Evolutionary conservation across 2,888 invertebrate species (phyloP).

Genomic region (Drosophila diplacantha): DNA sequence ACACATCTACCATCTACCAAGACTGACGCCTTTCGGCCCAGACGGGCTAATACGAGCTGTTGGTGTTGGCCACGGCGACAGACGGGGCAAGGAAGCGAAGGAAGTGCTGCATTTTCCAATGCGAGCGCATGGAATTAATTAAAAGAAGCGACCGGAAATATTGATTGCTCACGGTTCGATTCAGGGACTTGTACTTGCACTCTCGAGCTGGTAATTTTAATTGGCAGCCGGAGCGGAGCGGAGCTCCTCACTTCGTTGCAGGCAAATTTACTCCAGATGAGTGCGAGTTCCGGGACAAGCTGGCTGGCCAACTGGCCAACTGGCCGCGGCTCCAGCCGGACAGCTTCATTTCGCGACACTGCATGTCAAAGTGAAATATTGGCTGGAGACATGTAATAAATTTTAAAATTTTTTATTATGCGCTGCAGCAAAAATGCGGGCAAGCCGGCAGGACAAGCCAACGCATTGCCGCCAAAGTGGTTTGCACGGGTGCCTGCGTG

Average conservation of each 20-base stretch:
- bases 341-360: conserved; percentile 76
- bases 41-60: conserved; percentile 39
- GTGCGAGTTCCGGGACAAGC: background rate
- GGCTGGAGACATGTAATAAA: conserved; percentile 77
- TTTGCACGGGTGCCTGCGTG: conserved; percentile 71
- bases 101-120: conserved; percentile 45
- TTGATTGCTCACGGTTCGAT: conserved; percentile 50
- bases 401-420: conserved; percentile 69
- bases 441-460: conserved; percentile 42
- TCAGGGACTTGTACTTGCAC: conserved; percentile 29
- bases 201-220: conserved; percentile 56
- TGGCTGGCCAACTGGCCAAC: conserved; percentile 33
- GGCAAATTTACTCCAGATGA: conserved; percentile 55
- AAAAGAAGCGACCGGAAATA: conserved; percentile 59
- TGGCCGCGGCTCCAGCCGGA: conserved; percentile 68
- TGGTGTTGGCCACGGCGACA: conserved; percentile 9
- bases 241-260: conserved; percentile 51
- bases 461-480: conserved; percentile 67
- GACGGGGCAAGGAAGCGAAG: conserved; percentile 12
- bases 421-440: conserved; percentile 47
- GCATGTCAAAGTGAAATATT: conserved; percentile 77
- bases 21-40: conserved; percentile 22
- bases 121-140: conserved; percentile 63
- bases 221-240: conserved; percentile 56
- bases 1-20: conserved; percentile 28